Percentiles rank a stretch among this genome's conserved stretches.
These are phyloP conservation scores for Glyptemys insculpta DNA, from an alignment of 2,797 vertebrate genomes.

Conservation along the genomic window DNA sequence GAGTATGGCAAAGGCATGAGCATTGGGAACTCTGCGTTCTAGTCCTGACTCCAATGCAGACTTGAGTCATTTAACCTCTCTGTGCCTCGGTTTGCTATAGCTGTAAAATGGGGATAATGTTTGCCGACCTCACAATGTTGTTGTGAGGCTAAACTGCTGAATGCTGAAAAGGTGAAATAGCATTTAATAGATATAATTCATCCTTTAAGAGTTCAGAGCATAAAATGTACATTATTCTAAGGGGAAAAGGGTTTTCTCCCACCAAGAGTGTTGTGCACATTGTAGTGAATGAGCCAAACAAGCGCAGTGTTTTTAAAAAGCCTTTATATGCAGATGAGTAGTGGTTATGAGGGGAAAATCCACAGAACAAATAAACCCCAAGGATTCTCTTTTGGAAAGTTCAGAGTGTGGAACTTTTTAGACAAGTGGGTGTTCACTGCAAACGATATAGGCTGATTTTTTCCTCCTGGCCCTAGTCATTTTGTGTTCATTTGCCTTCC, in stretches of 20 bases:
- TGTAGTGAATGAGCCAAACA: not conserved
- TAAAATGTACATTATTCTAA: conserved; percentile 8
- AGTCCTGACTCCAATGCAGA: not conserved
- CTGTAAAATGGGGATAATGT: not conserved
- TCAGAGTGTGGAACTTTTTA: conserved; percentile 15
- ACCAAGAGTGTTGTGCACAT: not conserved
- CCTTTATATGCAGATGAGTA: not conserved
- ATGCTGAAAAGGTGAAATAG: conserved; percentile 47
- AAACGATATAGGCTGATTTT: not conserved
- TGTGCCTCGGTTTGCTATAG: not conserved
- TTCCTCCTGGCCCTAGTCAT: not conserved
- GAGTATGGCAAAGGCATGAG: not conserved
- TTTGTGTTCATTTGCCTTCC: not conserved
- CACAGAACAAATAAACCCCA: not conserved
- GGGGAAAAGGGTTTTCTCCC: not conserved
- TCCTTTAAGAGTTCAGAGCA: conserved; percentile 16
- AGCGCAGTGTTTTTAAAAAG: not conserved
- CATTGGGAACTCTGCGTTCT: not conserved
- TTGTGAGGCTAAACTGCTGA: not conserved
- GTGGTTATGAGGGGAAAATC: not conserved
- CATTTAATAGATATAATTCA: not conserved
- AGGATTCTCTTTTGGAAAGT: conserved; percentile 5
- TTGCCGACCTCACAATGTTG: not conserved
- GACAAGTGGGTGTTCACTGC: conserved; percentile 13
- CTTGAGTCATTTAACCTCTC: not conserved